A percentile compares a stretch with the other conserved stretches of the same genome.
These are phyloP conservation scores for Hemicentrotus pulcherrimus DNA, from an alignment of 35 echinoderm and acorn worm genomes.

Conservation along the genomic window DNA sequence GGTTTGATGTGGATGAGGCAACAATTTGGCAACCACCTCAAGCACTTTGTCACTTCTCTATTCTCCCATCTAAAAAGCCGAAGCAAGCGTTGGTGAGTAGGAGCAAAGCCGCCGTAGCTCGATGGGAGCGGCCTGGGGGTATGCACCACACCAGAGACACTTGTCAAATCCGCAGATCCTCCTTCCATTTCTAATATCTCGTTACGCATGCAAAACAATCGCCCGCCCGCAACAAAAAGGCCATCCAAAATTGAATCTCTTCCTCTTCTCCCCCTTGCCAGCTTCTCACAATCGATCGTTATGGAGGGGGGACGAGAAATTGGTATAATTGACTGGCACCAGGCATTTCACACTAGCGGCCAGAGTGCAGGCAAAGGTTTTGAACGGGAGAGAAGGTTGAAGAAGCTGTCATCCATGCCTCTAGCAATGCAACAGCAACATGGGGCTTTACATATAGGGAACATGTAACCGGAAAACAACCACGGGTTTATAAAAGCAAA, in stretches of 20 bases:
- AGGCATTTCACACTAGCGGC: constrained; percentile 1
- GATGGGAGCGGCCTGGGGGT: background rate
- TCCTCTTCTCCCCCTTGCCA: constrained; percentile 7
- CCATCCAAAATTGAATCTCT: constrained; percentile 45
- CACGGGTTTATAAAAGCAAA: constrained; percentile 27
- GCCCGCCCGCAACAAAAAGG: constrained; percentile 26
- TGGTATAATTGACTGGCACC: constrained; percentile 47
- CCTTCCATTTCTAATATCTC: constrained; percentile 50
- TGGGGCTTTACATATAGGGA: constrained; percentile 37
- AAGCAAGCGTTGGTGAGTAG: background rate
- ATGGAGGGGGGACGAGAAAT: constrained; percentile 16
- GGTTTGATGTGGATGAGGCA: constrained; percentile 34
- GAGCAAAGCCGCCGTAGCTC: constrained; percentile 21
- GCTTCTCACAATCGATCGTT: constrained; percentile 5
- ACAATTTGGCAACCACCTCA: constrained; percentile 16
- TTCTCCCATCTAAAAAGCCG: background rate
- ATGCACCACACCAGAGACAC: constrained; percentile 8
- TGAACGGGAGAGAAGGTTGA: background rate
- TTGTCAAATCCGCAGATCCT: constrained; percentile 34
- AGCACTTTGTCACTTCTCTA: constrained; percentile 39
- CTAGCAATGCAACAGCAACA: constrained; percentile 30
- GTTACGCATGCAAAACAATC: constrained; percentile 48
- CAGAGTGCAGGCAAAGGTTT: constrained; percentile 6
- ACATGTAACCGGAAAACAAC: constrained; percentile 26
- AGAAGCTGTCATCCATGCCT: constrained; percentile 39